Evolutionary conservation across 2,888 invertebrate genomes (phyloP).

Genomic region (Erpobdella octoculata): DNA sequence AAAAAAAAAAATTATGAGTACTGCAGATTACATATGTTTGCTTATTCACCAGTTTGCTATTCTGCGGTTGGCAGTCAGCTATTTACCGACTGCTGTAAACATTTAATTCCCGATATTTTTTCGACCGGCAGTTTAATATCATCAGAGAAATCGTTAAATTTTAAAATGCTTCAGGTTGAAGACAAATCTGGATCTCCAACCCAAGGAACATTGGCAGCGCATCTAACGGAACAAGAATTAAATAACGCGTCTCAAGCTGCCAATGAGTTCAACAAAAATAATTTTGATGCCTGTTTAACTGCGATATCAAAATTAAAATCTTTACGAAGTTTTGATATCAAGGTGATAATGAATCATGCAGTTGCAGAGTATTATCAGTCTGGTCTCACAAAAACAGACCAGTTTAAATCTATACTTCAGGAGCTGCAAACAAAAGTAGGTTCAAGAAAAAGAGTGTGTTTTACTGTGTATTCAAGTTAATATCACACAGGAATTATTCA

Average conservation of each 20-base stretch:
- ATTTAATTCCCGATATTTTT: no score
- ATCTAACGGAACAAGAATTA: conserved; percentile 55
- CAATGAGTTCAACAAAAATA: conserved; percentile 61
- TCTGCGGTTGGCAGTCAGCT: no score
- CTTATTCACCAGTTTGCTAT: no score
- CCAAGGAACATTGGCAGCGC: background rate
- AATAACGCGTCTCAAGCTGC: conserved; percentile 61
- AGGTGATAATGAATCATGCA: conserved; percentile 73
- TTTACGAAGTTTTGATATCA: conserved; percentile 61
- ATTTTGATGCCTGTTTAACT: conserved; percentile 60
- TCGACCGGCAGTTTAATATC: background rate
- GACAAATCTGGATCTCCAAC: background rate
- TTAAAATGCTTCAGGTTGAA: background rate
- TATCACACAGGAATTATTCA: background rate
- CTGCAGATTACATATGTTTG: no score
- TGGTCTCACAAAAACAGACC: conserved; percentile 63
- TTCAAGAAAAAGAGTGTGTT: background rate
- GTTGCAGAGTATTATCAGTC: conserved; percentile 69
- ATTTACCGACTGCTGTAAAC: no score
- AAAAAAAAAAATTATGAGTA: no score
- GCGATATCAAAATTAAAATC: conserved; percentile 59
- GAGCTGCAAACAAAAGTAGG: conserved; percentile 40
- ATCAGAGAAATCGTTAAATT: background rate
- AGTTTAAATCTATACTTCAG: conserved; percentile 54
- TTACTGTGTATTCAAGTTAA: background rate